Conservation (phyloP, 2,113 vertebrate species). For the Lethenteron camtschaticum region DNA sequence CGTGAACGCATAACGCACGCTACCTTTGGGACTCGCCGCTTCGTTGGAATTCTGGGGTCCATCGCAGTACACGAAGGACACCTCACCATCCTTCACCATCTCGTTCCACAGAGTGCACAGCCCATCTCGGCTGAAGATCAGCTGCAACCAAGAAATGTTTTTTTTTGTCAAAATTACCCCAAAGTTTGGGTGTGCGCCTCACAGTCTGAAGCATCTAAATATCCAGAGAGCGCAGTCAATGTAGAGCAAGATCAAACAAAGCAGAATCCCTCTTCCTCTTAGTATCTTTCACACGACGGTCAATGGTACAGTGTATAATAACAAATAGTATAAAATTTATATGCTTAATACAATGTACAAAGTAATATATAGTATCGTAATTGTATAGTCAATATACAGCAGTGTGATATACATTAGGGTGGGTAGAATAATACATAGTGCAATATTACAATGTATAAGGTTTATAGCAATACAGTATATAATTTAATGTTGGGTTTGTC, state of each 20-base stretch:
- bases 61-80: slow-evolving; percentile 56
- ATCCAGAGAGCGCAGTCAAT: not conserved
- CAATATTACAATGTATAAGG: no score
- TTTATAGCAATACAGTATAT: no score
- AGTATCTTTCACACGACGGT: not conserved
- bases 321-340: no score
- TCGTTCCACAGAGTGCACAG: slow-evolving; percentile 96
- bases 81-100: slow-evolving; percentile 97
- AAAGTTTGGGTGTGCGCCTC: not conserved
- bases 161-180: not conserved
- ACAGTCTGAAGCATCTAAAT: not conserved
- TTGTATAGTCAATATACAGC: no score
- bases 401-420: no score
- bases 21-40: slow-evolving; percentile 34
- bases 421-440: no score
- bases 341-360: no score
- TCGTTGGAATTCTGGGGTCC: slow-evolving; percentile 35
- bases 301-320: no score
- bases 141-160: slow-evolving; percentile 26
- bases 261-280: not conserved
- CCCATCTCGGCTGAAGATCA: slow-evolving; percentile 78
- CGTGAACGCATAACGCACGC: not conserved
- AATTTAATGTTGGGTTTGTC: no score
- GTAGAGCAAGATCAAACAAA: not conserved
- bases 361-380: no score